These are phyloP conservation scores for Cheirogaleus medius DNA, from an alignment of 2,113 vertebrate species.

Conservation along the genomic window DNA sequence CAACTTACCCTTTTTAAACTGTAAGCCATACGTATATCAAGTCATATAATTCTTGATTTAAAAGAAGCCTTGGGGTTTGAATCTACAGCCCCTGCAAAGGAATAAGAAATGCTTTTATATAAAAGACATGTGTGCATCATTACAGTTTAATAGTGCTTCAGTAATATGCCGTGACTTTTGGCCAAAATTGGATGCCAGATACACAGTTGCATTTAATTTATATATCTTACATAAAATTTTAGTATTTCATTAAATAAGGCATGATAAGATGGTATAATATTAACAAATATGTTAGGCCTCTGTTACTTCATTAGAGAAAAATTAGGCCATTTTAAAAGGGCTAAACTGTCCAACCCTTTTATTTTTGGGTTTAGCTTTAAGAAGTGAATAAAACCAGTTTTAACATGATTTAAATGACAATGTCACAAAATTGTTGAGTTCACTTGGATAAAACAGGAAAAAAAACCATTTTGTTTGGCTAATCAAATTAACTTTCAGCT, in stretches of 20 bases:
- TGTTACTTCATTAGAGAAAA: constrained; percentile 33
- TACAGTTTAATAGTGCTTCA: not conserved
- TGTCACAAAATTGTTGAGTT: not conserved
- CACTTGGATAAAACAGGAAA: not conserved
- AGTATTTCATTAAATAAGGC: not conserved
- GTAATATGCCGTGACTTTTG: not conserved
- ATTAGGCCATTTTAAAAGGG: not conserved
- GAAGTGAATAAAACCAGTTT: not conserved
- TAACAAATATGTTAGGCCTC: constrained; percentile 22
- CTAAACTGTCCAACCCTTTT: not conserved
- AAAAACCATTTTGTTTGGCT: not conserved
- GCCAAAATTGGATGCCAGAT: not conserved
- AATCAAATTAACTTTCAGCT: constrained; percentile 24
- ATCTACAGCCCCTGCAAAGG: not conserved
- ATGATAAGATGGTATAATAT: not conserved
- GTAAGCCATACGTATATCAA: not conserved
- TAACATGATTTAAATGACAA: not conserved
- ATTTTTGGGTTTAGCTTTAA: not conserved
- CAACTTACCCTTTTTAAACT: constrained; percentile 38
- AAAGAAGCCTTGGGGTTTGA: constrained; percentile 44
- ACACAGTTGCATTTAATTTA: constrained; percentile 29
- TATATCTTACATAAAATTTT: constrained; percentile 19
- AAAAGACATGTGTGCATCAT: not conserved
- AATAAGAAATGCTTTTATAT: constrained; percentile 3
- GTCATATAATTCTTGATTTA: constrained; percentile 22